A percentile compares a stretch with the other conserved stretches of the same genome.
Conservation (phyloP, 2,113 vertebrate species). For the Pachyramphus minor region DNA sequence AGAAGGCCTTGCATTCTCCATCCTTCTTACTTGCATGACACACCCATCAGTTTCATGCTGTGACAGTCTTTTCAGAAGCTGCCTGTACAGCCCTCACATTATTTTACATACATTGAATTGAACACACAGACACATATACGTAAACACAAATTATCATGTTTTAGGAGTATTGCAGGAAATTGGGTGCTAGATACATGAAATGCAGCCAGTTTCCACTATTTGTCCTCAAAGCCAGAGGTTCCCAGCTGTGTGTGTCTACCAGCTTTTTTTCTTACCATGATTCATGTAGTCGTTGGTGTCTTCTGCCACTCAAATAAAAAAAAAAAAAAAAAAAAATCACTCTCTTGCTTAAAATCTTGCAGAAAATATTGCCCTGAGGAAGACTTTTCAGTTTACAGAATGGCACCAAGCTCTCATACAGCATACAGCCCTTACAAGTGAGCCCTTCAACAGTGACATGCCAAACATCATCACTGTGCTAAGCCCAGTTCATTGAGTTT, state of each 20-base stretch:
- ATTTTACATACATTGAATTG: not conserved
- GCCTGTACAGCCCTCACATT: not conserved
- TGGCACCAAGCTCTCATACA: not conserved
- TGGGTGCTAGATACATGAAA: not conserved
- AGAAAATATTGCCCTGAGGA: not conserved
- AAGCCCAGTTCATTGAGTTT: not conserved
- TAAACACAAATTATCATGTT: not conserved
- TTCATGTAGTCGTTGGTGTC: not conserved
- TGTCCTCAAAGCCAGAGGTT: not conserved
- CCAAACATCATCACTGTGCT: not conserved
- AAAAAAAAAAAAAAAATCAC: not conserved
- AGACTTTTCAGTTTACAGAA: not conserved
- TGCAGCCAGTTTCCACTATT: not conserved
- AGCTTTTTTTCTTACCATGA: not conserved
- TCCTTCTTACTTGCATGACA: not conserved
- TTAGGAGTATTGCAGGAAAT: not conserved
- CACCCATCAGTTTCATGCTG: not conserved
- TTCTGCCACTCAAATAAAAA: not conserved
- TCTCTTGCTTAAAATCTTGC: not conserved
- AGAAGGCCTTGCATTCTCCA: not conserved
- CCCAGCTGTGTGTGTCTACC: fast-evolving
- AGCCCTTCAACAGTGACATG: fast-evolving
- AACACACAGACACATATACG: not conserved
- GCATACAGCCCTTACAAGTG: not conserved
- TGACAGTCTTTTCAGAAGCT: not conserved